Percentiles rank a stretch among this genome's conserved stretches.
Evolutionary conservation across 2,113 vertebrate species (phyloP).

Genomic region (Xiphophorus couchianus): DNA sequence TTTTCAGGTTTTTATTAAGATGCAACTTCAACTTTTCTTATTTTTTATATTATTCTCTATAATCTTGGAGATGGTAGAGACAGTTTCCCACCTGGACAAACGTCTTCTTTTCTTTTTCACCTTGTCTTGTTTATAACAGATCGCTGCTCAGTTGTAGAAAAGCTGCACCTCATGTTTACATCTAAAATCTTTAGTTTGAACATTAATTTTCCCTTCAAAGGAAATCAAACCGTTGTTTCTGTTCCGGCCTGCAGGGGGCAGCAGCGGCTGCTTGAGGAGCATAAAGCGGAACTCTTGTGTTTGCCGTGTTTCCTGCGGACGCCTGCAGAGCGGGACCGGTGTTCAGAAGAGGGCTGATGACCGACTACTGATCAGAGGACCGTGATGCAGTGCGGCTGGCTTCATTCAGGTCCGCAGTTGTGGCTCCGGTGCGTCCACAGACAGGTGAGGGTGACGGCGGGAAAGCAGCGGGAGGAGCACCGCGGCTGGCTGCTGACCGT

Average conservation of each 20-base stretch:
- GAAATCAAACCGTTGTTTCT: background rate
- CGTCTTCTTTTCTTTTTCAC: too few species aligned
- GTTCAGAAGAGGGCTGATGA: background rate
- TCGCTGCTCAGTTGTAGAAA: too few species aligned
- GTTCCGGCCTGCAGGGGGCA: background rate
- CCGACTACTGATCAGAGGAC: background rate
- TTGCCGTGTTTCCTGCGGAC: background rate
- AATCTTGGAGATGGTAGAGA: too few species aligned
- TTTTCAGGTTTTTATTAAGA: too few species aligned
- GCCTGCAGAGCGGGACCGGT: background rate
- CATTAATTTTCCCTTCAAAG: background rate
- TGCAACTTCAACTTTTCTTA: too few species aligned
- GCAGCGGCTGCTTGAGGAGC: background rate
- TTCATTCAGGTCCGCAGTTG: conserved; percentile 79
- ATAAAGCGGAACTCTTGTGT: background rate
- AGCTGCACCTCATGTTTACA: too few species aligned
- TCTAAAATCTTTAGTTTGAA: background rate
- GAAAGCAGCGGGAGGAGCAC: conserved; percentile 78
- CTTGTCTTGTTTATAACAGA: too few species aligned
- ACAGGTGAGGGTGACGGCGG: conserved; percentile 83
- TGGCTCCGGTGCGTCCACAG: conserved; percentile 86
- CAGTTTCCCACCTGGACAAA: too few species aligned
- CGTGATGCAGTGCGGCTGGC: conserved; percentile 51
- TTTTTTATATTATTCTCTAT: too few species aligned
- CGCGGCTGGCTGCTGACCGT: conserved; percentile 89